These are phyloP conservation scores for Phaetusa simplex DNA, from an alignment of 2,113 vertebrate species.

Conservation along the genomic window DNA sequence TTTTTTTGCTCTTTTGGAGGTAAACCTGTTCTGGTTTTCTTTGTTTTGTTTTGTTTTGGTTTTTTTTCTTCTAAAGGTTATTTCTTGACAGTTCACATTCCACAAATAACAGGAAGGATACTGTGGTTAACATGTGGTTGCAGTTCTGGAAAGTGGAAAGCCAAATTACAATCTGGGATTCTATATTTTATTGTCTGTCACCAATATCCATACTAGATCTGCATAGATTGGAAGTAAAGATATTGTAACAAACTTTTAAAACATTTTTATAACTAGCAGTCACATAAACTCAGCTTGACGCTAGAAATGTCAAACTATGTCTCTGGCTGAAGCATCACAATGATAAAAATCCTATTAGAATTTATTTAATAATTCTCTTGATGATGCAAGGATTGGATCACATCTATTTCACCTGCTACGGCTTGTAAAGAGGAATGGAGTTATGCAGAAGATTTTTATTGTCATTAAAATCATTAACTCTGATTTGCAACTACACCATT, in stretches of 20 bases:
- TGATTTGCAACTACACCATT: not conserved
- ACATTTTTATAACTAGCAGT: not conserved
- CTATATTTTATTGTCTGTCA: not conserved
- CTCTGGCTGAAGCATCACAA: not conserved
- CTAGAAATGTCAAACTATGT: not conserved
- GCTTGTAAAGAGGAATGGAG: not conserved
- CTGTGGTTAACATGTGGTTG: conserved; percentile 10
- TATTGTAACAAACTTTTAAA: not conserved
- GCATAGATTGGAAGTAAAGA: not conserved
- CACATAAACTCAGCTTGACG: not conserved
- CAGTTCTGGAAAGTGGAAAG: conserved; percentile 5
- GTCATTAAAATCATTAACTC: not conserved
- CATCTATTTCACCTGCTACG: not conserved
- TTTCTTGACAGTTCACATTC: conserved; percentile 26
- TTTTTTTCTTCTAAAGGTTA: not conserved
- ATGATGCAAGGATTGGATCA: not conserved
- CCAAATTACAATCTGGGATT: not conserved
- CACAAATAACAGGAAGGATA: conserved; percentile 31
- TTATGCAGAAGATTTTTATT: not conserved
- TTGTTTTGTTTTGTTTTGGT: not conserved
- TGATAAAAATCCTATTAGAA: not conserved
- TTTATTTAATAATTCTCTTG: not conserved
- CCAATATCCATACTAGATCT: not conserved
- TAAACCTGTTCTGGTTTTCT: not conserved
- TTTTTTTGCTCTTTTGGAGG: not conserved